Evolutionary conservation across 2,113 vertebrate genomes (phyloP).

Genomic region (Engraulis encrasicolus): DNA sequence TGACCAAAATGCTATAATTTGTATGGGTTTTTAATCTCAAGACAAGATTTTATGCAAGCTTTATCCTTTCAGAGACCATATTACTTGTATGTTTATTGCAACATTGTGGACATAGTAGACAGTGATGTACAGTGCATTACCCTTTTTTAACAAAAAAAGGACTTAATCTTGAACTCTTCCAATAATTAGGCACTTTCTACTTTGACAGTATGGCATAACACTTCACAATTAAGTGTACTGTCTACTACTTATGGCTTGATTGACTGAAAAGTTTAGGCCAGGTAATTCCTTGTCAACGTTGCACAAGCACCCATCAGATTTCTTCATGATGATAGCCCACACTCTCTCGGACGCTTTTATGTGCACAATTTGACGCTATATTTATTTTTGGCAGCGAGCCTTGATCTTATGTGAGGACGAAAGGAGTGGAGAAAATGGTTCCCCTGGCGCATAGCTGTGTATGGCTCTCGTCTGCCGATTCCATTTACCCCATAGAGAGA

Average conservation of each 20-base stretch:
- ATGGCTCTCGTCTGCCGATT: constrained; percentile 32
- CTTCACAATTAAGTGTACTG: neutral
- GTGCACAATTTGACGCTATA: constrained; percentile 12
- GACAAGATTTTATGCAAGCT: too few relatives aligned
- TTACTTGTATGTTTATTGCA: too few relatives aligned
- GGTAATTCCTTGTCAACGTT: neutral
- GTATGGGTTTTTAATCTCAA: too few relatives aligned
- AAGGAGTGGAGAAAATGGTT: neutral
- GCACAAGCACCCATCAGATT: neutral
- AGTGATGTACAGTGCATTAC: too few relatives aligned
- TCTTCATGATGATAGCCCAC: neutral
- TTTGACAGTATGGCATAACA: neutral
- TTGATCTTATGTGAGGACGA: neutral
- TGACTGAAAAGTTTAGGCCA: neutral
- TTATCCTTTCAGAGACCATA: too few relatives aligned
- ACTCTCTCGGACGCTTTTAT: neutral
- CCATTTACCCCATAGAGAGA: constrained; percentile 5
- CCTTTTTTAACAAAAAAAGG: too few relatives aligned
- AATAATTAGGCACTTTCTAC: too few relatives aligned
- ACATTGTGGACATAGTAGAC: too few relatives aligned
- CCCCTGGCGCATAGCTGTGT: neutral
- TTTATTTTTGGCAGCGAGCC: neutral
- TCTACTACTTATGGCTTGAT: neutral
- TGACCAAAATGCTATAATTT: too few relatives aligned
- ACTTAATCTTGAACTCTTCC: too few relatives aligned